Percentiles rank a stretch among this genome's conserved stretches.
These are phyloP conservation scores for Ceyx cyanopectus DNA, from an alignment of 2,113 vertebrate species.

Conservation along the genomic window DNA sequence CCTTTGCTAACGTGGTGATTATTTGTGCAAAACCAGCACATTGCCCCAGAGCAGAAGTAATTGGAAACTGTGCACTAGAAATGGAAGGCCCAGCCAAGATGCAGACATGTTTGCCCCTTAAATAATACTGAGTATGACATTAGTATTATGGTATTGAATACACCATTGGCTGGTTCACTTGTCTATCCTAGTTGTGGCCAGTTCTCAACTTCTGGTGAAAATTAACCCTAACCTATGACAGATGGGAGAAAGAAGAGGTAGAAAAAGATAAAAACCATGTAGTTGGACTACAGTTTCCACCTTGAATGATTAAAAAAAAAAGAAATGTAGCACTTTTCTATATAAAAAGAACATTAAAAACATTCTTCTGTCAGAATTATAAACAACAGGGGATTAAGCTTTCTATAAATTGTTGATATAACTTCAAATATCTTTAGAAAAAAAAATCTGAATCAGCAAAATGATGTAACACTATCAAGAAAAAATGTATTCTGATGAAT, in stretches of 20 bases:
- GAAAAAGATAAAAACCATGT: too few relatives aligned
- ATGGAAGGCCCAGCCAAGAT: neutral
- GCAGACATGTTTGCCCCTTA: neutral
- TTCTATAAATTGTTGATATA: neutral
- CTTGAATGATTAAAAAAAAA: neutral
- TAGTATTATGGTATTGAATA: too few relatives aligned
- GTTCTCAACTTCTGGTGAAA: too few relatives aligned
- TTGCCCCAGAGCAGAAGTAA: neutral
- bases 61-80: accelerated
- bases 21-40: neutral
- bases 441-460: neutral
- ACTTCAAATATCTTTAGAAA: neutral
- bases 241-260: too few relatives aligned
- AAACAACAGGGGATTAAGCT: neutral
- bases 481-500: neutral
- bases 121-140: too few relatives aligned
- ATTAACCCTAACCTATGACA: too few relatives aligned
- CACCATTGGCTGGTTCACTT: too few relatives aligned
- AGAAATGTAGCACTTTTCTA: neutral
- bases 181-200: too few relatives aligned
- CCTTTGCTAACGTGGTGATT: neutral
- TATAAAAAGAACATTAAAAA: neutral
- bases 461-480: neutral
- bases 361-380: neutral
- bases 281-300: neutral